phyloP scores from a whole-genome alignment of 2,797 vertebrate genomes.

The Gallirallus australis region DNA sequence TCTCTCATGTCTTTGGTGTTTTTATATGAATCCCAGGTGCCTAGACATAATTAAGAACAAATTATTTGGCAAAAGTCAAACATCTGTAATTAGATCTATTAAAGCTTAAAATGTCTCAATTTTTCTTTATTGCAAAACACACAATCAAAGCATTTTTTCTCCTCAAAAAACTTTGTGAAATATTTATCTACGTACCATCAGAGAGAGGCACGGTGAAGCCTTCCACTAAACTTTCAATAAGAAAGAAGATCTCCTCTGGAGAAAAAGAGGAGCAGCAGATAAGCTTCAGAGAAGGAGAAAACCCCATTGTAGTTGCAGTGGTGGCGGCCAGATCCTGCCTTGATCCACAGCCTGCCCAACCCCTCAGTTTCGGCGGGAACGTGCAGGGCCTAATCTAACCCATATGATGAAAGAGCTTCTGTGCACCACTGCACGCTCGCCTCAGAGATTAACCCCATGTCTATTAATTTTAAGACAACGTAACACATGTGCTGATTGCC shows the following conservation, averaged over 20 bases:
- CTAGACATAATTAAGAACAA: constrained; percentile 14
- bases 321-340: background rate
- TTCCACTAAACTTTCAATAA: background rate
- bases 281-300: background rate
- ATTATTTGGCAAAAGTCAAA: background rate
- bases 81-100: background rate
- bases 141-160: background rate
- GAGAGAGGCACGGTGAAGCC: rapidly evolving
- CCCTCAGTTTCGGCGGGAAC: rapidly evolving
- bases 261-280: background rate
- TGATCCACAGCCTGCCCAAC: background rate
- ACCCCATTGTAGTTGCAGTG: rapidly evolving
- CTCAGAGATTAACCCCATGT: background rate
- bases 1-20: background rate
- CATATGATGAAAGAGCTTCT: background rate
- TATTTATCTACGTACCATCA: background rate
- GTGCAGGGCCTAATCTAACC: rapidly evolving
- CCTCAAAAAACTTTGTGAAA: background rate
- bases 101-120: background rate
- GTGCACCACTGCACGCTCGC: rapidly evolving
- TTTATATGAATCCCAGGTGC: background rate
- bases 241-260: background rate
- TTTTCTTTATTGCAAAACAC: background rate
- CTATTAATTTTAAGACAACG: background rate
- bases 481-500: background rate